A percentile compares a stretch with the other conserved stretches of the same genome.
Evolutionary conservation across 2,797 vertebrate genomes (phyloP).

Genomic region (Florisuga fusca): DNA sequence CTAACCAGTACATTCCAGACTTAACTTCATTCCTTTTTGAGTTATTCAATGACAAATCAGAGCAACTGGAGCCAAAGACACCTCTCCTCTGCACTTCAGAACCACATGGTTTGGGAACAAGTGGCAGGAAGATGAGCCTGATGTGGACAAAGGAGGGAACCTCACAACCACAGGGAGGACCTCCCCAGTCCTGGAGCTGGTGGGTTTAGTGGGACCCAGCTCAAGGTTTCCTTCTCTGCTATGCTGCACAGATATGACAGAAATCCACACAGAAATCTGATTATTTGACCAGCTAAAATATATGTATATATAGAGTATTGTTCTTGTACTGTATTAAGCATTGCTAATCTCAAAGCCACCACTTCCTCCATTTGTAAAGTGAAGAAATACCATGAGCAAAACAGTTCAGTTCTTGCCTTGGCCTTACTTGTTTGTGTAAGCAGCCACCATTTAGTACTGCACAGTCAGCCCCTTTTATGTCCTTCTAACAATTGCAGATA

Average conservation of each 20-base stretch:
- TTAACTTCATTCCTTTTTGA: background rate
- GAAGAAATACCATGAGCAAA: background rate
- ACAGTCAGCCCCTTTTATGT: background rate
- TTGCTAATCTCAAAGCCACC: background rate
- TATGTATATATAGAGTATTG: background rate
- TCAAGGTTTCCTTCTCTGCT: background rate
- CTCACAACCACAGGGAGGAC: background rate
- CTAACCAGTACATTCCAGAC: background rate
- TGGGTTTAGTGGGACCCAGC: background rate
- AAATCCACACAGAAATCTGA: background rate
- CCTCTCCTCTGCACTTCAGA: background rate
- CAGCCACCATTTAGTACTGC: background rate
- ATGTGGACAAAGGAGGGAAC: background rate
- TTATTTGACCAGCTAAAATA: background rate
- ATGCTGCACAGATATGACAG: background rate
- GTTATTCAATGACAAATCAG: background rate
- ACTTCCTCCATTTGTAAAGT: constrained; percentile 13
- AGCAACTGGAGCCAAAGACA: background rate
- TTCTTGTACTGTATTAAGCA: background rate
- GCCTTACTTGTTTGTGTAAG: background rate
- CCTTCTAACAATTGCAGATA: background rate
- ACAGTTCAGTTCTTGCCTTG: background rate
- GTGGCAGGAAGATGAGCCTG: fast-evolving
- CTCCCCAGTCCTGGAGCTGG: background rate
- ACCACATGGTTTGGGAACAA: background rate